phyloP scores from a whole-genome alignment of 2,888 invertebrate species.

The Metallyticus violacea region DNA sequence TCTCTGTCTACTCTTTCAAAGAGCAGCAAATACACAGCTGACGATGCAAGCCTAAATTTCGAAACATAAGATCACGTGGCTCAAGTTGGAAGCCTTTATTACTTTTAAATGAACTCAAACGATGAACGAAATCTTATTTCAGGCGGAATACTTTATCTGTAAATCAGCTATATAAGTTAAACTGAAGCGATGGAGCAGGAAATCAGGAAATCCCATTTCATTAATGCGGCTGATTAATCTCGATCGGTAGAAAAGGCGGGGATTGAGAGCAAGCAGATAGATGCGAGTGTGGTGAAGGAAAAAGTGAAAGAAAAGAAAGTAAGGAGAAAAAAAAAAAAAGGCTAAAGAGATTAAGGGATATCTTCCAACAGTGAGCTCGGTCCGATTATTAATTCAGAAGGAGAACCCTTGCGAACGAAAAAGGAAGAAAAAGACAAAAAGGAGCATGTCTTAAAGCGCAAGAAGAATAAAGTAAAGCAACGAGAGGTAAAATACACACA shows the following conservation, averaged over 20 bases:
- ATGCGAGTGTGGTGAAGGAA: neutral
- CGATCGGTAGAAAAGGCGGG: neutral
- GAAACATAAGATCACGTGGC: neutral
- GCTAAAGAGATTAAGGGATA: neutral
- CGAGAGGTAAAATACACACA: neutral
- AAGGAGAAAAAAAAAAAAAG: neutral
- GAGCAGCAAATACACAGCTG: neutral
- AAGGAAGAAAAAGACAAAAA: neutral
- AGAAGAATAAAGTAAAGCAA: neutral
- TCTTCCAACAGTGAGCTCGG: neutral
- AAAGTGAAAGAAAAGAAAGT: too few relatives aligned
- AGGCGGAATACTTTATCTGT: neutral
- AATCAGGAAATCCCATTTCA: neutral
- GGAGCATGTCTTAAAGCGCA: neutral
- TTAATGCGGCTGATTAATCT: neutral
- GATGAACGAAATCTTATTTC: neutral
- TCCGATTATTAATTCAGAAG: neutral
- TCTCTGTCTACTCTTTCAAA: too few relatives aligned
- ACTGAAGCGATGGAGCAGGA: neutral
- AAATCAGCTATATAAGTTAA: neutral
- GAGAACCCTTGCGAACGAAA: neutral
- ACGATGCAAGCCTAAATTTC: neutral
- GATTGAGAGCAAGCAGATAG: neutral
- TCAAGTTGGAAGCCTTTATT: neutral
- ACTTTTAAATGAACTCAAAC: neutral